A percentile compares a stretch with the other conserved stretches of the same genome.
phyloP scores from a whole-genome alignment of 2,113 vertebrate species.

The Oostethus manadensis region DNA sequence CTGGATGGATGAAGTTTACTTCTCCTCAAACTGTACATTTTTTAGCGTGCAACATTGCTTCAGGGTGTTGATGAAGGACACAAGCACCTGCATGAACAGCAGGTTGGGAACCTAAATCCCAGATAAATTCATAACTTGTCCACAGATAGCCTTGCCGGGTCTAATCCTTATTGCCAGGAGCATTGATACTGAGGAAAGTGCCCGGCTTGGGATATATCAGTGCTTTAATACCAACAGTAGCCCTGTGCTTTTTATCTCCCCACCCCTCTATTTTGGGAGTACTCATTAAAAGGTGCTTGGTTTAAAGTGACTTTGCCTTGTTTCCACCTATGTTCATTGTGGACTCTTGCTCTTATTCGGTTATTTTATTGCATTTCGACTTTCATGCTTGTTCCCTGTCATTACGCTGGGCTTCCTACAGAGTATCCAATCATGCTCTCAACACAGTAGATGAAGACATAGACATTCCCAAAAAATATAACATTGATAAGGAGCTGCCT shows the following conservation, averaged over 20 bases:
- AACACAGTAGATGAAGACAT: slow-evolving; percentile 5
- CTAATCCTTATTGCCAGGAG: slow-evolving; percentile 25
- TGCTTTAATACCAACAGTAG: slow-evolving; percentile 26
- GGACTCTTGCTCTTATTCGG: slow-evolving; percentile 21
- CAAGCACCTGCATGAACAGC: slow-evolving; percentile 2
- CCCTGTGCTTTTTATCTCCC: slow-evolving; percentile 47
- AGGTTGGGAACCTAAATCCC: slow-evolving; percentile 3
- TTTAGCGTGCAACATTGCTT: background rate
- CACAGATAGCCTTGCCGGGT: slow-evolving; percentile 8
- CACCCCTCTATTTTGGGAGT: slow-evolving; percentile 35
- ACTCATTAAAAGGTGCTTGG: slow-evolving; percentile 54
- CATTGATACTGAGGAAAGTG: slow-evolving; percentile 11
- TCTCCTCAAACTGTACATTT: background rate
- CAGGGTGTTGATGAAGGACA: slow-evolving; percentile 7
- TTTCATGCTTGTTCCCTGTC: background rate
- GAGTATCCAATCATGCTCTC: slow-evolving; percentile 34
- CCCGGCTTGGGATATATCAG: slow-evolving; percentile 33
- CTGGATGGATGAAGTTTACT: background rate
- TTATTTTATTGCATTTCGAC: background rate
- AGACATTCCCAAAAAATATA: background rate
- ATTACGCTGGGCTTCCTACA: slow-evolving; percentile 35
- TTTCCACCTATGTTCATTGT: slow-evolving; percentile 20
- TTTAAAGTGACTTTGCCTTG: slow-evolving; percentile 44
- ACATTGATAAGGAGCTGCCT: background rate
- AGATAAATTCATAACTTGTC: slow-evolving; percentile 23